Base-by-base conservation (phyloP, 2,113 vertebrate species). In the Motacilla tschutschensis region DNA sequence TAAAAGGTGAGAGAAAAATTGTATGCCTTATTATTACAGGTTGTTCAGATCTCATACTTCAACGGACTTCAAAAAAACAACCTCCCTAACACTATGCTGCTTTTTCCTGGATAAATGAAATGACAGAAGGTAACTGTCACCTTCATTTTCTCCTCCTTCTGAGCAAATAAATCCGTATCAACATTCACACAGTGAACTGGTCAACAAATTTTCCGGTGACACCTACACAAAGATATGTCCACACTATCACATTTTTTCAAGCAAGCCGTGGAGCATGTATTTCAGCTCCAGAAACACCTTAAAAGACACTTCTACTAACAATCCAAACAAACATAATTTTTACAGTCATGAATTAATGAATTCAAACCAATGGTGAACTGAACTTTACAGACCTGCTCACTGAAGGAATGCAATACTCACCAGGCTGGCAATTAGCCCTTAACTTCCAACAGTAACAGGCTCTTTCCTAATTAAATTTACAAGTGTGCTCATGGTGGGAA, bases 361-460 rank as follows among this genome's bases (percentile, higher is more conserved):
- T 28, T 62, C 77, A 85, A 72, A 70, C 17, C 40, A 46, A 12
- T 21, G 22, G 4, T 54, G 77, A 55, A 47, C 22, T 38, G 35
- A 74, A 62, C 8, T 63, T 69, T 63, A 72, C 2, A 10, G 43
- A 55, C 14, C 51, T 79, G 38, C 33, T 76, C 58, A 69, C 28
- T 85, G 62, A 51, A 74, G 63, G 70, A 85, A 48, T 12, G 50
- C 17, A 47, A 51, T 66, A 93, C 86, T 95, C 89, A 87, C 82
- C 85, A 87, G 55, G 63, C 28, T 11, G 20, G 75, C 25, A 89
- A 66, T 54, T 29, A 71, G 22, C 15, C 63, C 67, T 83, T 85
- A 73, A 83, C 18, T 72, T 71, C 53, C 43, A 79, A 83, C 17
- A 88, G 14, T 43, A 82, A 48, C 14, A 19, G 53, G 22, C 53